Evolutionary conservation across 1,140 invertebrate species (phyloP), one percentile per base, ranked within the genome.

Genomic region (Neodiprion virginianus): DNA sequence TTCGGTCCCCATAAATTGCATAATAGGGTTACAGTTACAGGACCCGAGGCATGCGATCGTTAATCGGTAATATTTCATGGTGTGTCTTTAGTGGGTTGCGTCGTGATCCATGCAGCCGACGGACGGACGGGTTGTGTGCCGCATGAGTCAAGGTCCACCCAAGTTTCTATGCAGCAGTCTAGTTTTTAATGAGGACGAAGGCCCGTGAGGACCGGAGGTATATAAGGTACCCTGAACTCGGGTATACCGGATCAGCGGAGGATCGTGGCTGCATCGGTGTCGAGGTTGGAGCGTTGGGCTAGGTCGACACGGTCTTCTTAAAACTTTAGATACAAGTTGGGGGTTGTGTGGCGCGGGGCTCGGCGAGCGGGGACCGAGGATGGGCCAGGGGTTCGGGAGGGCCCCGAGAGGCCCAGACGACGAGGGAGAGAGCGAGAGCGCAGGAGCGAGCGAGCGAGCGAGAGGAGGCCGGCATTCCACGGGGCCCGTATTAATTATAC

Each of bases 401-500:
- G 76, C 79, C 80, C 80, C 80, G 80, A 79, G 79, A 79, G 78
- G 74, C 71, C 65, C 66, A 68, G 53, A 69, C 28, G 69, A 61
- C 67, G 70, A 67, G 72, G 79, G 76, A 69, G 76, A 53, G 77
- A 75, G 71, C 72, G 69, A 69, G 74, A 61, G 53, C 11, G 53
- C 5, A 61, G 11, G 53, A 61, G n/a, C 53, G 79, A 83, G 12
- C n/a, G 70, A 48, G 48, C 70, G 21, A 17, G 82, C 86, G 85
- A 83, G 83, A 87, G 82, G 83, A 85, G 85, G 84, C 82, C 84
- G 82, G 86, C 86, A 87, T 88, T 87, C 87, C 87, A 85, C 79
- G 83, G 82, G 81, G 84, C 84, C 82, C 83, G 85, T 86, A 87
- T 88, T 88, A 87, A 87, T 88, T 88, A 88, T 87, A 87, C 83